Evolutionary conservation across 92 coral and sea anemone genomes (phyloP), one percentile per base, ranked within the genome.

Genomic region (Zoanthus gigantus): DNA sequence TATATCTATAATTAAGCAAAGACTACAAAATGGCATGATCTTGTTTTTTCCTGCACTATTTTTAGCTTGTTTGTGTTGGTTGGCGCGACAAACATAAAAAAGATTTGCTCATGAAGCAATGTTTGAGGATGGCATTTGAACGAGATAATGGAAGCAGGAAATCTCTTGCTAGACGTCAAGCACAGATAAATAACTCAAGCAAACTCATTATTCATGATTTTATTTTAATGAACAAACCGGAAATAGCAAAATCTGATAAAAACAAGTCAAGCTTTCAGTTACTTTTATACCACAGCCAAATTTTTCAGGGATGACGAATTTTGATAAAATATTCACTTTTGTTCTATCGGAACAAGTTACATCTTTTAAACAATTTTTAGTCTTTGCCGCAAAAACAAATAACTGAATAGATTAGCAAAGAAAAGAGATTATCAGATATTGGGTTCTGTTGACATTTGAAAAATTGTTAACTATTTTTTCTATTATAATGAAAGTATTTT

Each of bases 191-290:
- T 73, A 91, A 56, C 15, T 52, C 32, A 76, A 31, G 76, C 82
- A 85, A 82, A 74, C 68, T 63, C 90, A 76, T 90, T 86, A 83
- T 92, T 92, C 45, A 79, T 86, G 94, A 91, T 91, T 65, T 93
- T 80, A 79, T 83, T 90, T 92, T 94, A 92, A 94, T 94, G 93
- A 50, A 50, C 76, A 17, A 66, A 74, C 96, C 95, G 98, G 98
- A 94, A 94, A 94, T 94, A 76, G 74, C 90, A 88, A 42, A 82
- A 91, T 93, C 93, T 90, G 84, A 75, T 58, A 12, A 46, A 47
- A 81, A 11, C 37, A 9, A 15, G 37, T 30, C 74, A 5, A 73
- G 30, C n/a, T 79, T 79, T 56, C 16, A 7, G 12, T 31, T 9
- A 0, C 16, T 81, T 31, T 44, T 37, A 18, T 5, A 15, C 16